These are phyloP conservation scores for Mormyrops boulengeri DNA, from an alignment of 2,797 vertebrate genomes.

Conservation along the genomic window DNA sequence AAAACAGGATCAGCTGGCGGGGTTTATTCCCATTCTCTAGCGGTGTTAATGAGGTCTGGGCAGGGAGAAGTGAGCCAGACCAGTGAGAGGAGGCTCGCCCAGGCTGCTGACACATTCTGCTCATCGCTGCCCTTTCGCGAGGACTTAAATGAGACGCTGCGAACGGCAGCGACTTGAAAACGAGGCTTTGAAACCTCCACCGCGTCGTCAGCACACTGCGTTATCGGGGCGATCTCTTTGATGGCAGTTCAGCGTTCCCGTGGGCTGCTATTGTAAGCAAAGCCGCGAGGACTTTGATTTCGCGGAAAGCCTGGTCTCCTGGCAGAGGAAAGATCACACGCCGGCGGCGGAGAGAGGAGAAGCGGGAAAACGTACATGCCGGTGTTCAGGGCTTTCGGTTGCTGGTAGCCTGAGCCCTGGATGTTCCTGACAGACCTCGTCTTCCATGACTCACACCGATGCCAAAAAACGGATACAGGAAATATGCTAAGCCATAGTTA, in stretches of 20 bases:
- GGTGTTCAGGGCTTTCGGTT: not conserved
- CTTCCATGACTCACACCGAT: not conserved
- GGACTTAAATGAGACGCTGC: not conserved
- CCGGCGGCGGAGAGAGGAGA: not conserved
- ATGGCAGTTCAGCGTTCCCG: not conserved
- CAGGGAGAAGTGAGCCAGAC: not conserved
- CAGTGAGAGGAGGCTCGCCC: not conserved
- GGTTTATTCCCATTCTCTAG: conserved; percentile 26
- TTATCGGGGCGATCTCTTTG: not conserved
- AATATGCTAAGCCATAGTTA: not conserved
- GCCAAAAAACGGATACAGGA: not conserved
- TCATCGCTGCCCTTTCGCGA: not conserved
- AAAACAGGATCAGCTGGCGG: conserved; percentile 18
- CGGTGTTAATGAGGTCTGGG: conserved; percentile 34
- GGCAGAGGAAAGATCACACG: not conserved
- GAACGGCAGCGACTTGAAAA: not conserved
- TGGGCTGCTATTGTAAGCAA: not conserved
- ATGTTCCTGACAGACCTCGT: not conserved
- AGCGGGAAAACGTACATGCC: not conserved
- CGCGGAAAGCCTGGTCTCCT: not conserved
- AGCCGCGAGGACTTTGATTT: not conserved
- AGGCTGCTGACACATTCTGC: not conserved
- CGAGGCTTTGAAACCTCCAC: not conserved
- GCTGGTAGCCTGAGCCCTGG: not conserved
- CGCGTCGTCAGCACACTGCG: not conserved